phyloP scores from a whole-genome alignment of 64 coral and sea anemone species.

The Acropora yongei region DNA sequence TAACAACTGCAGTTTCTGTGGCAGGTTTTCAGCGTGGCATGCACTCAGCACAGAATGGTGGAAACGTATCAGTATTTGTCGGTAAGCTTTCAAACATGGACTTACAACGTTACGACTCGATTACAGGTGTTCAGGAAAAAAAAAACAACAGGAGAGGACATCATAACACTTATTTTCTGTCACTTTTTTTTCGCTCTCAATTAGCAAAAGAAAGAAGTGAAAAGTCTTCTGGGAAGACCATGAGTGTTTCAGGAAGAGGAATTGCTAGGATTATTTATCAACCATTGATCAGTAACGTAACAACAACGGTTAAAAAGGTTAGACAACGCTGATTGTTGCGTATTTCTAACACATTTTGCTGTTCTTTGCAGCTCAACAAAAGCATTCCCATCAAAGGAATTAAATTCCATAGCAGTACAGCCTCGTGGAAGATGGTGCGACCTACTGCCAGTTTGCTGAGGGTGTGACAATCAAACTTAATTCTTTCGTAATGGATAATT shows the following conservation, averaged over 20 bases:
- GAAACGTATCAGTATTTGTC: constrained; percentile 34
- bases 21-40: constrained; percentile 29
- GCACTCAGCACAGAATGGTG: not conserved
- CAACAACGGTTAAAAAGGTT: not conserved
- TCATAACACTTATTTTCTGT: too few relatives aligned
- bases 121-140: too few relatives aligned
- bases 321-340: too few relatives aligned
- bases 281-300: not conserved
- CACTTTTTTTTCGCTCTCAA: too few relatives aligned
- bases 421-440: constrained; percentile 29
- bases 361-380: not conserved
- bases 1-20: not conserved
- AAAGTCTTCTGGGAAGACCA: not conserved
- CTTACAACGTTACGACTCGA: too few relatives aligned
- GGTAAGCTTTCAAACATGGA: not conserved
- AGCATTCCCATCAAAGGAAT: constrained; percentile 2
- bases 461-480: not conserved
- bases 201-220: too few relatives aligned
- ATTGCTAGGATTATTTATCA: not conserved
- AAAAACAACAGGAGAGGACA: too few relatives aligned
- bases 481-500: too few relatives aligned
- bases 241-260: not conserved
- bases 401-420: constrained; percentile 15
- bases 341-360: not conserved
- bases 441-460: not conserved